These are phyloP conservation scores for Limnephilus auricula DNA, from an alignment of 2,888 invertebrate species.

Conservation along the genomic window DNA sequence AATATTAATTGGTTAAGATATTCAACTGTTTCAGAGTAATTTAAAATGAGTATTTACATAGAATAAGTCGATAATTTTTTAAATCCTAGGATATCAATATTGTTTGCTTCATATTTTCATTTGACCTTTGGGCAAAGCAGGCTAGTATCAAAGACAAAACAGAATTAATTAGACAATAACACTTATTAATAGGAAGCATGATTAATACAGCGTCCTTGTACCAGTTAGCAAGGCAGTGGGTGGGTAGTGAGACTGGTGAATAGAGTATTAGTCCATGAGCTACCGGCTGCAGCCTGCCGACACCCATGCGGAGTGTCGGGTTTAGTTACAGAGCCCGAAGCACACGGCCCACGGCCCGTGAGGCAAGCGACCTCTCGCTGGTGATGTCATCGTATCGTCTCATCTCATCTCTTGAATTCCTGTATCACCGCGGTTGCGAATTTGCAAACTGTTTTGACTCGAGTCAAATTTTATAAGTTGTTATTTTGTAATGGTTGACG, in stretches of 20 bases:
- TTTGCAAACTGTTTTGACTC: not conserved
- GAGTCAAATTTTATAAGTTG: not conserved
- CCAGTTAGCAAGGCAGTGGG: constrained; percentile 5
- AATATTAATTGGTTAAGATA: too few species aligned
- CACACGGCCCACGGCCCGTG: not conserved
- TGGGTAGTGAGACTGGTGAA: not conserved
- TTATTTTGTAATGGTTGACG: not conserved
- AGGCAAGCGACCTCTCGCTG: not conserved
- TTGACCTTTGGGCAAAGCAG: not conserved
- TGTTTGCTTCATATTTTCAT: not conserved
- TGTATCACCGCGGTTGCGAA: not conserved
- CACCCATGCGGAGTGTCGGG: not conserved
- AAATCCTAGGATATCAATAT: too few species aligned
- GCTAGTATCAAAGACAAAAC: not conserved
- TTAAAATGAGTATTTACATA: too few species aligned
- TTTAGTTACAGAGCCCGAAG: not conserved
- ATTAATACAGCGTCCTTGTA: constrained; percentile 9
- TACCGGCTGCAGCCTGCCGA: not conserved
- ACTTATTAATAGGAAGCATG: not conserved
- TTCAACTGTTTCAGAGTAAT: too few species aligned
- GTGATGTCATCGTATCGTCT: not conserved
- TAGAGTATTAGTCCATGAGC: not conserved
- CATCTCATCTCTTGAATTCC: not conserved
- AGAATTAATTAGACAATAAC: not conserved
- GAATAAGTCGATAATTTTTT: too few species aligned